Base-by-base conservation (phyloP, 2,113 vertebrate species). In the Myxocyprinus asiaticus region DNA sequence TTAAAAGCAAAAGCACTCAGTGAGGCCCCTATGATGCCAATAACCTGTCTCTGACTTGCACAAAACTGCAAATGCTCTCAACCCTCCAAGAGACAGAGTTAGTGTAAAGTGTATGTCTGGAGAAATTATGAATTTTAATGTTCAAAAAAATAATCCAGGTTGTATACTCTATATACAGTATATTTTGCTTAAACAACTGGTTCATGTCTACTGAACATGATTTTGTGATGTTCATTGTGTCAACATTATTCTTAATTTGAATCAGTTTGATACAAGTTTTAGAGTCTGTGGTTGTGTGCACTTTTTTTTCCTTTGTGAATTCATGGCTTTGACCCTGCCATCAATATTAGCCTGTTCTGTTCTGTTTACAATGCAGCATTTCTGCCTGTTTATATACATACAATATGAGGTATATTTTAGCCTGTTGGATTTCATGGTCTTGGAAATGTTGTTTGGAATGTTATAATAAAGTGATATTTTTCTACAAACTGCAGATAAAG, bases 391-490 rank as follows among this genome's bases (percentile, higher is more conserved):
- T 89, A 82, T 67, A 84, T 80, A 86, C 78, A 82, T 75, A 78
- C 58, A 85, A 84, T 87, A 86, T 84, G 87, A 86, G 87, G 78
- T 83, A 82, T 89, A 85, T 89, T 90, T 89, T 94, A 94, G 92
- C 93, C 94, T 92, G 22, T 33, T 33, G 91, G 95, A 94, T 92
- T 95, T 95, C 93, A 86, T 87, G 85, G 82, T 88, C 82, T 90
- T 95, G 94, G 94, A 94, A 92, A 93, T 94, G 94, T 92, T 95
- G 94, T 95, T 91, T 93, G 94, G 95, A 96, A 97, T 96, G 95
- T 96, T 95, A 96, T 94, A 98, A 98, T 98, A 97, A 95, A 93
- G 94, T 93, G 84, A 94, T 98, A 97, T 99, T 98, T 98, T 98
- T 97, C 91, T 96, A 96, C 91, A 90, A 94, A 94, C 90, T 92